Conservation (phyloP, 2,888 invertebrate species). For the Pardosa pseudoannulata region DNA sequence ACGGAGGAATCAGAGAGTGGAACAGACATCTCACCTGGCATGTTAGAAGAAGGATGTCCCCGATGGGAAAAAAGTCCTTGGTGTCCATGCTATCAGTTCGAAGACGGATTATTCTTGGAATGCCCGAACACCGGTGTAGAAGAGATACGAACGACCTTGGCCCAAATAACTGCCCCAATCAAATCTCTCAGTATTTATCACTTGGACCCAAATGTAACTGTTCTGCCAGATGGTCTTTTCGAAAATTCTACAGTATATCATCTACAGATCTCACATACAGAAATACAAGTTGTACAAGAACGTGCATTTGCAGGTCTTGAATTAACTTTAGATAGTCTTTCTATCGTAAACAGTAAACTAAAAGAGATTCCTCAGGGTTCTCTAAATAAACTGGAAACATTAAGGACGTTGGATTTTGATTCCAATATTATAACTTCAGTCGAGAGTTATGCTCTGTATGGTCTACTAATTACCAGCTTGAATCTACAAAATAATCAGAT, state of each 20-base stretch:
- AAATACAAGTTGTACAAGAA: constrained; percentile 81
- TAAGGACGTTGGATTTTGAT: constrained; percentile 88
- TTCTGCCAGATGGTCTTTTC: constrained; percentile 86
- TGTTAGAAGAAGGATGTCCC: constrained; percentile 64
- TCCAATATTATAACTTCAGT: constrained; percentile 89
- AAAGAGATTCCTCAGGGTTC: constrained; percentile 77
- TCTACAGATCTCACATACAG: constrained; percentile 82
- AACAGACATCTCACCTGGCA: constrained; percentile 33
- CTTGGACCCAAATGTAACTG: constrained; percentile 87
- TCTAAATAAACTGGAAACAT: constrained; percentile 81
- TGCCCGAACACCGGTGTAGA: constrained; percentile 89
- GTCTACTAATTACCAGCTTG: constrained; percentile 87
- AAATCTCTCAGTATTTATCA: constrained; percentile 93
- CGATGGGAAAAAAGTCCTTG: constrained; percentile 74
- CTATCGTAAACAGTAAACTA: constrained; percentile 77
- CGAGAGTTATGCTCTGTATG: constrained; percentile 92
- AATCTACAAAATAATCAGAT: constrained; percentile 91
- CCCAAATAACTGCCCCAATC: constrained; percentile 79
- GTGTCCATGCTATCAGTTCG: constrained; percentile 94
- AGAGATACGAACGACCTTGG: constrained; percentile 85
- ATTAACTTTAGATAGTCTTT: constrained; percentile 77
- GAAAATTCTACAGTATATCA: constrained; percentile 78
- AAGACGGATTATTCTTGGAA: constrained; percentile 92
- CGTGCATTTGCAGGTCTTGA: constrained; percentile 76
- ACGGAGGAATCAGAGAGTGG: constrained; percentile 45